Evolutionary conservation across 2,797 vertebrate species (phyloP).

Genomic region (Rhincodon typus): DNA sequence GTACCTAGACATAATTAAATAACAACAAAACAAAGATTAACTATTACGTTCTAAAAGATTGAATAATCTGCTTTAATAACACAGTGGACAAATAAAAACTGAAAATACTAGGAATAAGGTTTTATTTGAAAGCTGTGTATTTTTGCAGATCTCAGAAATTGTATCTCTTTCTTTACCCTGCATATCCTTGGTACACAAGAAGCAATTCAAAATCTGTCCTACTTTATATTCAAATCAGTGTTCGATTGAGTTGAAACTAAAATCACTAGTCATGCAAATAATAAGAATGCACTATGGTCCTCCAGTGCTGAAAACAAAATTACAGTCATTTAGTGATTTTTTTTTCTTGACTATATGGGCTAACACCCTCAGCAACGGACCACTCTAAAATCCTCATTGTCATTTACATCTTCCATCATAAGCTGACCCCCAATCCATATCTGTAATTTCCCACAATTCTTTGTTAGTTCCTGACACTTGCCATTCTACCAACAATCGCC

Average conservation of each 20-base stretch:
- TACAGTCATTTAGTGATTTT: neutral
- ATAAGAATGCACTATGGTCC: neutral
- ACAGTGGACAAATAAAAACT: neutral
- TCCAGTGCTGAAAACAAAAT: neutral
- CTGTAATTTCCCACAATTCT: neutral
- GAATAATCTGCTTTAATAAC: neutral
- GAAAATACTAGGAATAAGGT: neutral
- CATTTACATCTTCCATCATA: neutral
- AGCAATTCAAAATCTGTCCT: neutral
- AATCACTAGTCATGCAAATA: neutral
- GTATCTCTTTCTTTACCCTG: neutral
- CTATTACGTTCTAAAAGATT: neutral
- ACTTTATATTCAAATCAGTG: neutral
- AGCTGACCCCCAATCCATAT: neutral
- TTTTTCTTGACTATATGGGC: neutral
- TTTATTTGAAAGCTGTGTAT: neutral
- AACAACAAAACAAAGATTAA: neutral
- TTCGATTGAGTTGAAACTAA: neutral
- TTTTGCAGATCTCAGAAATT: neutral
- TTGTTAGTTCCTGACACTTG: neutral
- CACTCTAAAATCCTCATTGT: neutral
- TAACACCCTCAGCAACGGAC: neutral
- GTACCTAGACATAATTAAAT: conserved; percentile 50
- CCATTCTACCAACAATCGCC: neutral
- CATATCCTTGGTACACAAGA: neutral